Evolutionary conservation across 2,797 vertebrate species (phyloP).

Genomic region (Anableps anableps): DNA sequence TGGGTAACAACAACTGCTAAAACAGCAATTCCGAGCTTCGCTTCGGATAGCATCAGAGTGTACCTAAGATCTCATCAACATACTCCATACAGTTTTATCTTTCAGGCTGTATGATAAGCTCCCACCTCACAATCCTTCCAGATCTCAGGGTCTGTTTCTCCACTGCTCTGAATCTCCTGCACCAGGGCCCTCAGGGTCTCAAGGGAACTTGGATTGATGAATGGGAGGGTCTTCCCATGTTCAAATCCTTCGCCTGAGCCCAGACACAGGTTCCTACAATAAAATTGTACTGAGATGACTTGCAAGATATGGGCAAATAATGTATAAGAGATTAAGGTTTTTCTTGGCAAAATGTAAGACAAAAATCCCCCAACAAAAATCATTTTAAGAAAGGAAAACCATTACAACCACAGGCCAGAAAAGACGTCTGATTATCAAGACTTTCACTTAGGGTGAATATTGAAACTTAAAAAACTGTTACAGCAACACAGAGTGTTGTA

Average conservation of each 20-base stretch:
- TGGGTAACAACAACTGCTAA: constrained; percentile 28
- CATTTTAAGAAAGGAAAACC: neutral
- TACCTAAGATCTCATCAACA: neutral
- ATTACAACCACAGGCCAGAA: neutral
- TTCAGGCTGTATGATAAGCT: neutral
- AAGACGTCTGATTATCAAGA: neutral
- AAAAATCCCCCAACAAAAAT: neutral
- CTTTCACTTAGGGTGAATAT: neutral
- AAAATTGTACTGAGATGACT: constrained; percentile 5
- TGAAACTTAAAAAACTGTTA: neutral
- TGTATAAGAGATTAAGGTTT: neutral
- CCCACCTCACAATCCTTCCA: constrained; percentile 93
- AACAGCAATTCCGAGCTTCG: constrained; percentile 30
- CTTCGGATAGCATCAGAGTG: constrained; percentile 2
- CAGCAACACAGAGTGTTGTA: neutral
- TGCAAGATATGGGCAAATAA: neutral
- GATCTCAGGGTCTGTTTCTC: constrained; percentile 84
- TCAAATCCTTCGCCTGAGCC: constrained; percentile 81
- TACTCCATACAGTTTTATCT: neutral
- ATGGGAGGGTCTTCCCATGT: constrained; percentile 85
- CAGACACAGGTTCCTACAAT: constrained; percentile 78
- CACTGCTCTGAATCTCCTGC: constrained; percentile 86
- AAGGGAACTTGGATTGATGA: constrained; percentile 84
- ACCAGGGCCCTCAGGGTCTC: constrained; percentile 86
- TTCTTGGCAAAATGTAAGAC: neutral